These are phyloP conservation scores for Mastomys coucha DNA, from an alignment of 2,113 vertebrate genomes.

Conservation along the genomic window DNA sequence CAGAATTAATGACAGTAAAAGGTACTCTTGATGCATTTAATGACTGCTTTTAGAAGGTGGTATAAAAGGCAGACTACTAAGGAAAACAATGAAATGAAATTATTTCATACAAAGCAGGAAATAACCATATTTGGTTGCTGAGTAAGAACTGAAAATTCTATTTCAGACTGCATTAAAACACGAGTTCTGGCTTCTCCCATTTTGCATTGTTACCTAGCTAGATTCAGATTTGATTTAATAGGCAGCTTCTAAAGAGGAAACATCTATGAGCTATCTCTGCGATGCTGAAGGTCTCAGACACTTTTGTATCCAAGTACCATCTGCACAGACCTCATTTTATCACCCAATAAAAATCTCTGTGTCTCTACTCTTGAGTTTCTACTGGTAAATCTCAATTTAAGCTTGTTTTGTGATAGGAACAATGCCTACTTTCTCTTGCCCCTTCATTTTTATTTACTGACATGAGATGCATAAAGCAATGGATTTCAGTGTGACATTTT, in stretches of 20 bases:
- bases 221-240: background rate
- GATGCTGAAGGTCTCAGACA: background rate
- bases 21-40: background rate
- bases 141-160: background rate
- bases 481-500: background rate
- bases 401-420: background rate
- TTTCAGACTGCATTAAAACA: background rate
- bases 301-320: background rate
- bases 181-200: background rate
- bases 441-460: background rate
- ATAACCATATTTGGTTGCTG: background rate
- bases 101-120: background rate
- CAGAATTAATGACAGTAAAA: background rate
- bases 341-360: background rate
- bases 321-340: background rate
- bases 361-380: background rate
- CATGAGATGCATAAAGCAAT: background rate
- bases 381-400: background rate
- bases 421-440: background rate
- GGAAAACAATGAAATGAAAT: background rate
- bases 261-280: background rate
- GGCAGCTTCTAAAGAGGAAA: background rate
- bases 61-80: background rate
- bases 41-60: background rate
- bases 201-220: background rate